These are phyloP conservation scores for Aphidoletes aphidimyza DNA, from an alignment of 2,888 invertebrate species.

Conservation along the genomic window DNA sequence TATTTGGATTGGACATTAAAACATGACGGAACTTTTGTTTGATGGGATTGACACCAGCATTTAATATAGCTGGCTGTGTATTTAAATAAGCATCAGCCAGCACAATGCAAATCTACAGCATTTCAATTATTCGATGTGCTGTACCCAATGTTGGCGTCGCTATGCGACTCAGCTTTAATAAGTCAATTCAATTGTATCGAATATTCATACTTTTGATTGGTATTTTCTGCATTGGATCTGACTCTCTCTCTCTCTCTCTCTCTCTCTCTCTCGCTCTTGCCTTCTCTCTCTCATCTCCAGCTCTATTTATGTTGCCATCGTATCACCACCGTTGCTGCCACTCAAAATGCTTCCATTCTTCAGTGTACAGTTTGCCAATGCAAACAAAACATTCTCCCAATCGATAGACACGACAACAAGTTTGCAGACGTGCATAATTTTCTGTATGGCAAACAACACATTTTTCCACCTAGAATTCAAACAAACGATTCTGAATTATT, in stretches of 20 bases:
- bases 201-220: neutral
- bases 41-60: neutral
- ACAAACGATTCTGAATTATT: neutral
- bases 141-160: neutral
- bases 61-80: neutral
- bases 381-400: neutral
- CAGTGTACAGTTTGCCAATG: neutral
- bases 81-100: conserved; percentile 17
- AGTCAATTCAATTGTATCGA: conserved; percentile 3
- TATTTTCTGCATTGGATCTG: neutral
- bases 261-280: neutral
- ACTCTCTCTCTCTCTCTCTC: neutral
- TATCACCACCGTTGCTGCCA: neutral
- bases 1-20: neutral
- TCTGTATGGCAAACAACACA: neutral
- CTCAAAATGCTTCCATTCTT: too few relatives aligned
- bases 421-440: conserved; percentile 15
- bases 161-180: conserved; percentile 26
- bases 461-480: neutral
- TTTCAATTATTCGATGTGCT: conserved; percentile 15
- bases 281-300: neutral
- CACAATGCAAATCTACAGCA: conserved; percentile 11
- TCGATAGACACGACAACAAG: conserved; percentile 25
- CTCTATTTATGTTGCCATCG: neutral
- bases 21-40: neutral